Evolutionary conservation across 2,797 vertebrate genomes (phyloP).

Genomic region (Champsocephalus gunnari): DNA sequence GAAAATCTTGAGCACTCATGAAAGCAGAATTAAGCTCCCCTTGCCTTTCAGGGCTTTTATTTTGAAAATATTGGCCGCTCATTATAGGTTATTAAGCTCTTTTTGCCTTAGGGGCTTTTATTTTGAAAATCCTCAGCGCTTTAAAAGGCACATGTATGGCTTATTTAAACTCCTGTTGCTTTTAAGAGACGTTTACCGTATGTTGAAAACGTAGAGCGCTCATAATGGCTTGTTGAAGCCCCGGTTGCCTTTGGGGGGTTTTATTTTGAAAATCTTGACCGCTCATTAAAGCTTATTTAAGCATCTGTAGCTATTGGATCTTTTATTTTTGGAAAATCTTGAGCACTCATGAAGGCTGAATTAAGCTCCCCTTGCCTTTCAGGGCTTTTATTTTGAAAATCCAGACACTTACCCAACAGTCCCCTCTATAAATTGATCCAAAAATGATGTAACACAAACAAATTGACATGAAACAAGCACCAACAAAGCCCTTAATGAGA

Average conservation of each 20-base stretch:
- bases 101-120: no score
- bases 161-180: no score
- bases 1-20: background rate
- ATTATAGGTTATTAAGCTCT: no score
- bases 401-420: slow-evolving; percentile 20
- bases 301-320: no score
- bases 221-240: no score
- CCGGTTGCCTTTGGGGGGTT: no score
- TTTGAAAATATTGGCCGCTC: background rate
- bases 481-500: slow-evolving; percentile 7
- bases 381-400: background rate
- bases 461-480: background rate
- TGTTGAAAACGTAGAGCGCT: no score
- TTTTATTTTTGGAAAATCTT: no score
- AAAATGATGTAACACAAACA: background rate
- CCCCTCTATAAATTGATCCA: background rate
- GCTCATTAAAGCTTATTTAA: no score
- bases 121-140: no score
- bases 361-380: background rate
- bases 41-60: background rate
- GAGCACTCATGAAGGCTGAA: background rate
- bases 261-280: background rate
- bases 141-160: no score
- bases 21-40: background rate
- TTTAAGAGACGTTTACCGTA: no score